These are phyloP conservation scores for Trididemnum clinides DNA, from an alignment of 23 tunicate species.

Conservation along the genomic window DNA sequence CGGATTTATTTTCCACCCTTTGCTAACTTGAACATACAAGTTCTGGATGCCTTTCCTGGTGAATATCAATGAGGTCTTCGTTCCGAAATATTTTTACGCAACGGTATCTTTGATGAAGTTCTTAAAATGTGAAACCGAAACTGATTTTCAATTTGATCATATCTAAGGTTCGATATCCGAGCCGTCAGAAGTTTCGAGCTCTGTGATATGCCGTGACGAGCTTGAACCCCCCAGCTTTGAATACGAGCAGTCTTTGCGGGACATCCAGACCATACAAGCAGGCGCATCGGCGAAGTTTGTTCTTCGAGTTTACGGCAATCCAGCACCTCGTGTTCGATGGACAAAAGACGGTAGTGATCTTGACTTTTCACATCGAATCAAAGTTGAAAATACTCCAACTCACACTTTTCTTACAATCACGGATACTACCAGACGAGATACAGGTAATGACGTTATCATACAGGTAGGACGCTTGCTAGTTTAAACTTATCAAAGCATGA, in stretches of 20 bases:
- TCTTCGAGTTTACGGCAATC: constrained; percentile 83
- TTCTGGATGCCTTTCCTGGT: no score
- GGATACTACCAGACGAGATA: constrained; percentile 69
- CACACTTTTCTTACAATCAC: constrained; percentile 57
- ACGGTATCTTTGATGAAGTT: no score
- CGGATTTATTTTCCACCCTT: no score
- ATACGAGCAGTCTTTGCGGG: constrained; percentile 64
- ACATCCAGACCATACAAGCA: constrained; percentile 56
- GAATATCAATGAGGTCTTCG: no score
- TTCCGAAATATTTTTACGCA: no score
- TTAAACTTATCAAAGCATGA: no score
- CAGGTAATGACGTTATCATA: no score
- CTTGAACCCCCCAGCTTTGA: constrained; percentile 88
- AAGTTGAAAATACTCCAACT: constrained; percentile 67
- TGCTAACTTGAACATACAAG: no score
- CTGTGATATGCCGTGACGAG: constrained; percentile 79
- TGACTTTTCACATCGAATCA: constrained; percentile 67
- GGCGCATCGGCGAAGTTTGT: constrained; percentile 78
- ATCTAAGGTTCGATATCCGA: constrained; percentile 89
- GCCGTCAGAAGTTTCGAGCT: constrained; percentile 73
- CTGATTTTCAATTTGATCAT: no score
- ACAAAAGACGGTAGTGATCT: constrained; percentile 51
- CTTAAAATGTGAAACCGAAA: no score
- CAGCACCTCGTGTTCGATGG: constrained; percentile 88
- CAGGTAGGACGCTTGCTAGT: no score